Evolutionary conservation across 2,113 vertebrate species (phyloP).

Genomic region (Ornithorhynchus anatinus): DNA sequence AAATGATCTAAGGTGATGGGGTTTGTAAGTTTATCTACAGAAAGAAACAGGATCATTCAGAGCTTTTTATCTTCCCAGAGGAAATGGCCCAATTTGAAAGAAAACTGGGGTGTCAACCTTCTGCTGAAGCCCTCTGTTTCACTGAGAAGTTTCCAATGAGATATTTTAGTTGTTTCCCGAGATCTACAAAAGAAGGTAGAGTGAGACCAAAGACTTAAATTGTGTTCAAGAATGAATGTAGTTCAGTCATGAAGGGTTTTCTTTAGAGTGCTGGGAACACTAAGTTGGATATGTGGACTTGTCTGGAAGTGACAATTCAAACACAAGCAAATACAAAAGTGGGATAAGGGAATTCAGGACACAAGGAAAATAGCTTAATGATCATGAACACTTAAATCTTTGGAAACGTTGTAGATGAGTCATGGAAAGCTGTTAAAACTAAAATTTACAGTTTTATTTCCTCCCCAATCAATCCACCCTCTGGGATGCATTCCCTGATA

Average conservation of each 20-base stretch:
- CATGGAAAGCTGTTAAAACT: slow-evolving; percentile 13
- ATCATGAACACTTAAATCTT: slow-evolving; percentile 9
- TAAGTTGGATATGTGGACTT: slow-evolving; percentile 33
- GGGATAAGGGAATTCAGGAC: slow-evolving; percentile 22
- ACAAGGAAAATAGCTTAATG: not conserved
- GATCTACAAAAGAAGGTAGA: not conserved
- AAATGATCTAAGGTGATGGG: not conserved
- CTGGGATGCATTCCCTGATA: too few species aligned
- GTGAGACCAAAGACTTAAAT: slow-evolving; percentile 22
- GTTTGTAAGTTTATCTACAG: not conserved
- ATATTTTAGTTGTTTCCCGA: not conserved
- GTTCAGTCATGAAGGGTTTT: too few species aligned
- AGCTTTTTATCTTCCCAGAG: not conserved
- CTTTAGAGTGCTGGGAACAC: too few species aligned
- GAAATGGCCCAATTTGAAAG: not conserved
- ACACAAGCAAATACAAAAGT: slow-evolving; percentile 37
- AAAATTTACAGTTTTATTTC: too few species aligned
- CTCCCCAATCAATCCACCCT: too few species aligned
- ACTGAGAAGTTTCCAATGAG: slow-evolving; percentile 12
- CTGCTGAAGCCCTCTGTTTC: not conserved
- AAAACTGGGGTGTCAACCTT: not conserved
- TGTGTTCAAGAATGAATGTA: too few species aligned
- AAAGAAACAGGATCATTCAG: not conserved
- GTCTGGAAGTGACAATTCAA: slow-evolving; percentile 14
- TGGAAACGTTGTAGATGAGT: slow-evolving; percentile 8